Percentiles rank a stretch among this genome's conserved stretches.
phyloP scores from a whole-genome alignment of 2,888 invertebrate species.

The Zhengitettix transpicula region DNA sequence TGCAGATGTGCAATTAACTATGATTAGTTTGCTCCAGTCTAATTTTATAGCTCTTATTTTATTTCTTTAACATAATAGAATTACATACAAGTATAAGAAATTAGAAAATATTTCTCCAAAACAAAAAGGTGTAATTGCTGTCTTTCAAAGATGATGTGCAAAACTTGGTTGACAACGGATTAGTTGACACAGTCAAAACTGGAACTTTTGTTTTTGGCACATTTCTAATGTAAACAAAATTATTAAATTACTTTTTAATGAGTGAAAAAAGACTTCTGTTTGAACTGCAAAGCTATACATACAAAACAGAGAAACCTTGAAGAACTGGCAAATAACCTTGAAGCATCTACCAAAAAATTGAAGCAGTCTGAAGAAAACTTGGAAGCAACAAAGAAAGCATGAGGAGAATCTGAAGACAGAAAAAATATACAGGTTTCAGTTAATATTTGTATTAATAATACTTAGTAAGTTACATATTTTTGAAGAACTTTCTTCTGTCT shows the following conservation, averaged over 20 bases:
- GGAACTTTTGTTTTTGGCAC: slow-evolving; percentile 84
- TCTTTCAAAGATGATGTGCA: slow-evolving; percentile 80
- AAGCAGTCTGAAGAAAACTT: slow-evolving; percentile 34
- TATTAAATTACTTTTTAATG: neutral
- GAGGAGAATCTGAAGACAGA: slow-evolving; percentile 40
- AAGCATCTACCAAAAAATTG: slow-evolving; percentile 36
- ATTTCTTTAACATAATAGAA: no score
- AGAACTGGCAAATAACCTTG: slow-evolving; percentile 37
- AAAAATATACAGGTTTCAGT: no score
- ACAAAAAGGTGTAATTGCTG: slow-evolving; percentile 70
- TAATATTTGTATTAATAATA: no score
- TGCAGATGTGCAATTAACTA: no score
- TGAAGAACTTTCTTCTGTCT: no score
- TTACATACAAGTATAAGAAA: slow-evolving; percentile 36
- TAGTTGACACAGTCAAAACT: slow-evolving; percentile 79
- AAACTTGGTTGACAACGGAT: slow-evolving; percentile 67
- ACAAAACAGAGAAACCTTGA: slow-evolving; percentile 45
- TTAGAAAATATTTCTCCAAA: slow-evolving; percentile 77
- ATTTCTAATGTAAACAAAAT: slow-evolving; percentile 46
- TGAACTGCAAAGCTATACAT: slow-evolving; percentile 45
- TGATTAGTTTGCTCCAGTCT: no score
- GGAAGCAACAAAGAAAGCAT: slow-evolving; percentile 30
- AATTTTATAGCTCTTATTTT: neutral
- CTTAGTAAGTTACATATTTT: no score
- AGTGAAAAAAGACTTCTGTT: slow-evolving; percentile 5